Base-by-base conservation (phyloP, 2,888 invertebrate genomes). In the Archips xylosteana region DNA sequence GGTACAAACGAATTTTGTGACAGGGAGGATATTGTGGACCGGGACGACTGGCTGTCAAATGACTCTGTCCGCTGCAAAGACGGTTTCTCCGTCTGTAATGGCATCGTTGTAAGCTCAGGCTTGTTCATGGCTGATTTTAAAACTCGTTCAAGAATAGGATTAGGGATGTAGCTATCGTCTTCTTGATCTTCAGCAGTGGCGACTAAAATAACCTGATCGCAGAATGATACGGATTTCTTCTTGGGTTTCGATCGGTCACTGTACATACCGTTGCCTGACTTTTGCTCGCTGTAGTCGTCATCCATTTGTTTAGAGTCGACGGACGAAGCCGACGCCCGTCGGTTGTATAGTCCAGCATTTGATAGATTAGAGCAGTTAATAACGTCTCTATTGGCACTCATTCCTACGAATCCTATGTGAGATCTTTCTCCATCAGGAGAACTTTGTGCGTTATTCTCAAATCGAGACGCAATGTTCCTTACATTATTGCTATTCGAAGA, bases 201-300 rank as follows among this genome's bases (percentile, higher is more conserved):
- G 12, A 98, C 98, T 71, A 98, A 92, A 76, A 98, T 98, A 0
- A 99, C 98, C 90, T 98, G 98, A 87, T 98, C 98, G 84, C 98
- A 98, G 89, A 99, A 99, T 0, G 98, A 98, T 4, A 99, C 99
- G 74, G 98, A 98, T 89, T 99, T 99, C 95, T 98, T 98, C 85
- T 98, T 98, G 0, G 96, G 96, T 74, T 96, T 95, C 67, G 95
- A 95, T 0, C 92, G 88, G 77, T 95, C 96, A 12, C 89, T 90
- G 75, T 94, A 92, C 0, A 83, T 71, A 32, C 73, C 85, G 47
- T 85, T 92, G 12, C 83, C 81, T 0, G 82, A 80, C 79, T 92
- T 92, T 77, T 90, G 89, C 9, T 92, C 92, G 64, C 77, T 82
- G 64, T 86, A 87, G 68, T 94, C 92, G 12, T 92, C 91, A 65